Conservation (phyloP, 2,888 invertebrate genomes). For the Teleiodes luculella region DNA sequence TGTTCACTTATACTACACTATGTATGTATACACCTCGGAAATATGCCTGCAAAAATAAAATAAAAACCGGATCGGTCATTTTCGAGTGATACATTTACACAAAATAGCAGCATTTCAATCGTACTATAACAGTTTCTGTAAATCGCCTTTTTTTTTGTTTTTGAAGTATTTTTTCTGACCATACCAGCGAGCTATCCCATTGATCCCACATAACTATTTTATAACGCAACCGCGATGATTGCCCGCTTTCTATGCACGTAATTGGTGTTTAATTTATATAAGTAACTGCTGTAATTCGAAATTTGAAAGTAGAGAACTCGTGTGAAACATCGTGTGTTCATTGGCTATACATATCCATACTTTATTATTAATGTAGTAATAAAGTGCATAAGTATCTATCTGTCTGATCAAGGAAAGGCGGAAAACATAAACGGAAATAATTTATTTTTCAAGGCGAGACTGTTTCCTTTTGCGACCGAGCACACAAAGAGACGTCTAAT, state of each 20-base stretch:
- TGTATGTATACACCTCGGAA: too few species aligned
- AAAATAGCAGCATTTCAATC: too few species aligned
- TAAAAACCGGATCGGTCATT: too few species aligned
- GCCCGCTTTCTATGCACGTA: not conserved
- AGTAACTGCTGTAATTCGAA: not conserved
- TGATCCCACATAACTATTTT: not conserved
- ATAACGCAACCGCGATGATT: not conserved
- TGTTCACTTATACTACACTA: too few species aligned
- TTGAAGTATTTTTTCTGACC: too few species aligned
- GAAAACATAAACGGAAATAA: not conserved
- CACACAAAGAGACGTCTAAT: not conserved
- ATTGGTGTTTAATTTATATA: not conserved
- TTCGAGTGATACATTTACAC: too few species aligned
- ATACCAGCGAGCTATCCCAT: not conserved
- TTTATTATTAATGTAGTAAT: too few species aligned
- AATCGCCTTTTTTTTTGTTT: too few species aligned
- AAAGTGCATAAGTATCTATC: not conserved
- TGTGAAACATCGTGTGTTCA: too few species aligned
- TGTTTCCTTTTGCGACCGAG: not conserved
- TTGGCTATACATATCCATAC: too few species aligned
- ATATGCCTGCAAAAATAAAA: too few species aligned
- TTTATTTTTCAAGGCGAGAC: constrained; percentile 1
- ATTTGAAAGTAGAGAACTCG: not conserved
- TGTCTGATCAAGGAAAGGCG: not conserved
- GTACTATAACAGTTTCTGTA: too few species aligned